phyloP scores from a whole-genome alignment of 2,888 invertebrate genomes.

The Tanypteryx hageni region DNA sequence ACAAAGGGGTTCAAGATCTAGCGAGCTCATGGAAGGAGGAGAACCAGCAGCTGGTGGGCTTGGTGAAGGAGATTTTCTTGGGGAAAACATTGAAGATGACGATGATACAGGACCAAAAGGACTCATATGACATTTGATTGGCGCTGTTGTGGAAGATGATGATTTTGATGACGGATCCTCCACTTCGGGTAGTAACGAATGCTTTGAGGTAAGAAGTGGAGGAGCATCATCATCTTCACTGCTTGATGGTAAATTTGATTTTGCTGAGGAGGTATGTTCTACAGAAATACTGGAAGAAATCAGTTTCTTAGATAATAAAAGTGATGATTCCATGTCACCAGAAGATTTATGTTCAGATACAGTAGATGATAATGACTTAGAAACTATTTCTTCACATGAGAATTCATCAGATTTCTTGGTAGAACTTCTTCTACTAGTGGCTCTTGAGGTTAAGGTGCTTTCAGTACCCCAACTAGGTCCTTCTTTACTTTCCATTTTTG shows the following conservation, averaged over 20 bases:
- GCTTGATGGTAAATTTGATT: background rate
- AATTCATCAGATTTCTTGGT: constrained; percentile 43
- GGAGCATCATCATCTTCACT: constrained; percentile 44
- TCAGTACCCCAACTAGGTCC: constrained; percentile 28
- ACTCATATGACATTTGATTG: background rate
- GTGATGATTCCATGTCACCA: constrained; percentile 57
- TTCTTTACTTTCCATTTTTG: constrained; percentile 53
- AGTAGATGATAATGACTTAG: constrained; percentile 61
- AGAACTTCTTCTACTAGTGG: background rate
- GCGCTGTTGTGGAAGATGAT: background rate
- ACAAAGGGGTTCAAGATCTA: constrained; percentile 67
- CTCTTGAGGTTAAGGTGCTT: background rate
- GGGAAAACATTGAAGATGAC: constrained; percentile 41
- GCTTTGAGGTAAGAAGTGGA: constrained; percentile 4
- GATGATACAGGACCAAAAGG: constrained; percentile 18
- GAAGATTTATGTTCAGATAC: constrained; percentile 30
- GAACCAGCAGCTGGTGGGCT: constrained; percentile 23
- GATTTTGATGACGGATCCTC: constrained; percentile 14
- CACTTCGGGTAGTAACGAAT: constrained; percentile 14
- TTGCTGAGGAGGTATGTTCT: background rate
- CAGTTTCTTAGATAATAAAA: background rate
- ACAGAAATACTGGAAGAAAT: background rate
- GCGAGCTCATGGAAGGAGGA: constrained; percentile 46
- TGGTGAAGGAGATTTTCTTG: constrained; percentile 46
- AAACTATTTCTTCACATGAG: constrained; percentile 58